A percentile compares a stretch with the other conserved stretches of the same genome.
Conservation (phyloP, 2,888 invertebrate genomes). For the Pinctada fucata region DNA sequence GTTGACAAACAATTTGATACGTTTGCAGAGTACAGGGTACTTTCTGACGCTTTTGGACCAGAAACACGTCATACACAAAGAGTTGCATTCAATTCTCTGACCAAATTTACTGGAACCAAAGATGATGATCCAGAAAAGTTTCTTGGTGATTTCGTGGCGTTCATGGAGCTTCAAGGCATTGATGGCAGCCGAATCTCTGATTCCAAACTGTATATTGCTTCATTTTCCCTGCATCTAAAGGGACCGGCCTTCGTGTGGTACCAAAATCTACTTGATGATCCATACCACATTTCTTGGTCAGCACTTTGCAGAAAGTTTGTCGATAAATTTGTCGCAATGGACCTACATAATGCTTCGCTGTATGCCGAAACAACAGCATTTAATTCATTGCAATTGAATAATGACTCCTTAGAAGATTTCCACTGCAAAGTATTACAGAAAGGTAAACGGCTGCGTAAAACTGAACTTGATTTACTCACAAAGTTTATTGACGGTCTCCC, state of each 20-base stretch:
- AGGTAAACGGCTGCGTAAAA: conserved; percentile 6
- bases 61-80: background rate
- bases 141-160: background rate
- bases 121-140: conserved; percentile 11
- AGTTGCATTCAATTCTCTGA: background rate
- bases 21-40: too few species aligned
- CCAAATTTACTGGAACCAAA: background rate
- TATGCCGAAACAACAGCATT: conserved; percentile 4
- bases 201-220: background rate
- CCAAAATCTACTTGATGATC: background rate
- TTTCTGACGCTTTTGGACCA: background rate
- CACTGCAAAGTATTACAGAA: conserved; percentile 10
- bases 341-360: background rate
- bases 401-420: conserved; percentile 11
- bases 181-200: background rate
- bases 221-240: conserved; percentile 12
- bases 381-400: background rate
- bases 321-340: background rate
- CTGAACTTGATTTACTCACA: conserved; percentile 19
- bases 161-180: background rate
- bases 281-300: background rate
- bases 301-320: background rate
- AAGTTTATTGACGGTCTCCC: conserved; percentile 30
- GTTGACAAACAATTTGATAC: too few species aligned
- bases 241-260: conserved; percentile 18